Percentiles rank a stretch among this genome's conserved stretches.
These are phyloP conservation scores for Engraulis encrasicolus DNA, from an alignment of 2,113 vertebrate species.

Conservation along the genomic window DNA sequence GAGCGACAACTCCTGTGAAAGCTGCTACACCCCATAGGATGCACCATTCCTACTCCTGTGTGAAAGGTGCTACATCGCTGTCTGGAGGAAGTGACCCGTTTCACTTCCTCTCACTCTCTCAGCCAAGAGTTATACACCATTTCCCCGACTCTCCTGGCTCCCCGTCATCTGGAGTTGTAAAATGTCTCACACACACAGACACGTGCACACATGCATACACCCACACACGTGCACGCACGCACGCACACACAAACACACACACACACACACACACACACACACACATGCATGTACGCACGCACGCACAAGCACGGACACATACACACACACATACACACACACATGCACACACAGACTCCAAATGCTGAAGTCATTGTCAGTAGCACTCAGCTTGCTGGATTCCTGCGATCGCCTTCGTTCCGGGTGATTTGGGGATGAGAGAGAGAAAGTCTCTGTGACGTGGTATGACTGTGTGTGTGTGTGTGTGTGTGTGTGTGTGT, in stretches of 20 bases:
- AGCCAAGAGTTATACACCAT: neutral
- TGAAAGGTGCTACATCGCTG: neutral
- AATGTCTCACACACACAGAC: neutral
- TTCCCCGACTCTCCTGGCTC: neutral
- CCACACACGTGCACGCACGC: too few species aligned
- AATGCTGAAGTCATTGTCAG: neutral
- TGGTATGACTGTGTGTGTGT: neutral
- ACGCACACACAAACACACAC: neutral
- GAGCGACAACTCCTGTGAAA: too few species aligned
- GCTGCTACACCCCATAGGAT: too few species aligned
- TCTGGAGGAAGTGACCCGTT: neutral
- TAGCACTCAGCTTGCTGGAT: neutral
- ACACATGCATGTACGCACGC: neutral
- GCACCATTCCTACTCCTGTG: too few species aligned
- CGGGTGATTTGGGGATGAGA: neutral
- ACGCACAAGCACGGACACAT: too few species aligned
- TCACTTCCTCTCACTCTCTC: neutral
- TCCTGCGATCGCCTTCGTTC: neutral
- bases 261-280: neutral
- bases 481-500: neutral
- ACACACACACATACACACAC: too few species aligned
- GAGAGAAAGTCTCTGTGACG: neutral
- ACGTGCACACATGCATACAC: neutral
- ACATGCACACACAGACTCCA: neutral
- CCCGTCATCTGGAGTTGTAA: neutral